Evolutionary conservation across 2,888 invertebrate genomes (phyloP), one percentile per base, ranked within the genome.

Genomic region (Platynereis dumerilii): DNA sequence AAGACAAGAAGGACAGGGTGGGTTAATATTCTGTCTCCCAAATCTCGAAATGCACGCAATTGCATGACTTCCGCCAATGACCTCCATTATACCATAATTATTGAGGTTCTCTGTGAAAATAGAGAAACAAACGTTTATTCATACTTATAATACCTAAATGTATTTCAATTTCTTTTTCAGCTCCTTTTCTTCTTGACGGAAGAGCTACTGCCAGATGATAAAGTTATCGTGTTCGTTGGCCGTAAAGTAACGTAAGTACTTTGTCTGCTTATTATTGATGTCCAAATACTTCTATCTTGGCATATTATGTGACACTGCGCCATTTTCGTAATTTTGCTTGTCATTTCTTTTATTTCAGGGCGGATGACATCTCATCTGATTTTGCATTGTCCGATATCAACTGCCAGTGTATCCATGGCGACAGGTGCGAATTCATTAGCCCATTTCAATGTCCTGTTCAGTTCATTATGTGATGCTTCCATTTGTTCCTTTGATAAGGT

Each of bases 171-270:
- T 66, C 69, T 66, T 67, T 78, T 84, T 63, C 78, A 89, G 88
- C 84, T 91, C 20, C 85, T 89, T 72, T 87, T 90, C 0, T 94
- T 96, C 78, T 86, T 92, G 0, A 79, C 81, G 0, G 87, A 88
- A 1, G 88, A 88, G 65, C 90, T 96, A 90, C 85, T 85, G 3
- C 87, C 88, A 0, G 88, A 88, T 60, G 94, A 95, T 76, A 96
- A 96, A 84, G 90, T 90, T 0, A 92, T 97, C 12, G 90, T 96
- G 52, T 97, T 97, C 84, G 93, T 94, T 80, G 92, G 93, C 0
- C 92, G 90, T 75, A 96, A 96, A 81, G 87, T 89, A 0, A 88
- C 89, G 60, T 84, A 74, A 79, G 83, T 79, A 48, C 34, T n/a
- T n/a, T n/a, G n/a, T n/a, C n/a, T n/a, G n/a, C n/a, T n/a, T n/a